Evolutionary conservation across 2,888 invertebrate genomes (phyloP).

Genomic region (Nebria brevicollis): DNA sequence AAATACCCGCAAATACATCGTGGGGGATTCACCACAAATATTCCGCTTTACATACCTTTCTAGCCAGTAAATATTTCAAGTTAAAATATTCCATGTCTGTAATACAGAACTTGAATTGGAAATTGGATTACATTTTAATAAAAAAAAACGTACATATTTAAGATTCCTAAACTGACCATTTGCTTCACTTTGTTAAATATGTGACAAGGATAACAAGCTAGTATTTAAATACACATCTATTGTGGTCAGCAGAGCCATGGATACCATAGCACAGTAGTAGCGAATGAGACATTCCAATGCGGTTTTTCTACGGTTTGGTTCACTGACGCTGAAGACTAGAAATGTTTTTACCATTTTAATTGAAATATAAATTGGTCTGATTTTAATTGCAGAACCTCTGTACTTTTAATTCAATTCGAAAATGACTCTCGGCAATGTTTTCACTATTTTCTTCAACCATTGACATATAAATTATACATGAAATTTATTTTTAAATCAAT

Average conservation of each 20-base stretch:
- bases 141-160: neutral
- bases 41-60: neutral
- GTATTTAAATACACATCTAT: neutral
- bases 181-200: neutral
- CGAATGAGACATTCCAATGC: neutral
- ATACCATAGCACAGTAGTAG: neutral
- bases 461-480: neutral
- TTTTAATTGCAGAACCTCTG: neutral
- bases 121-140: neutral
- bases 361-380: constrained; percentile 1
- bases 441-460: neutral
- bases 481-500: too few relatives aligned
- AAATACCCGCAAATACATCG: neutral
- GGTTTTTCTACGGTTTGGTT: neutral
- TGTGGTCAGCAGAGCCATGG: neutral
- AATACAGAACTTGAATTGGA: neutral
- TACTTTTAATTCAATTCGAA: neutral
- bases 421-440: neutral
- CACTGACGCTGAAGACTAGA: neutral
- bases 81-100: neutral
- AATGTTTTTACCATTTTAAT: neutral
- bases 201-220: neutral
- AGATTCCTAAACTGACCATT: neutral
- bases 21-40: neutral
- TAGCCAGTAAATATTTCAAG: neutral